phyloP scores from a whole-genome alignment of 1,140 invertebrate species.

The Trachymyrmex cornetzi region DNA sequence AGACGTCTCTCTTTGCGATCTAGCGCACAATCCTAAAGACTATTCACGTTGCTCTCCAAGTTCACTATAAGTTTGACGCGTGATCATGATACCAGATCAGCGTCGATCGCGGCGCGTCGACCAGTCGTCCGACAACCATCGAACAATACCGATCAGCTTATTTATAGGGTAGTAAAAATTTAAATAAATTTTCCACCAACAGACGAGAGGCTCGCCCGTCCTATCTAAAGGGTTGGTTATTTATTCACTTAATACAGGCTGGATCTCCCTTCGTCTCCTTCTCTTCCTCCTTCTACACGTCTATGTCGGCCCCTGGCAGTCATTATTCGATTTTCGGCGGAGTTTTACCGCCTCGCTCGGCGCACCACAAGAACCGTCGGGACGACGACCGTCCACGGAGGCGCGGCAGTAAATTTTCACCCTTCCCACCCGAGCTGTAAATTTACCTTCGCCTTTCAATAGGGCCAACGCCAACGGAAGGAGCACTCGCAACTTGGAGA shows the following conservation, averaged over 20 bases:
- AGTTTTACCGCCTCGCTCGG: conserved; percentile 68
- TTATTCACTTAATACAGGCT: conserved; percentile 78
- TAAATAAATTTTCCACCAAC: conserved; percentile 77
- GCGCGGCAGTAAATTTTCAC: conserved; percentile 82
- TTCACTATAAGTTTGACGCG: conserved; percentile 35
- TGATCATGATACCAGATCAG: conserved; percentile 28
- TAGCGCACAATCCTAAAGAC: neutral
- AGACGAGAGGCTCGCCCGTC: conserved; percentile 26
- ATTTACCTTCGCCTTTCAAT: conserved; percentile 81
- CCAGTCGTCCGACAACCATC: conserved; percentile 57
- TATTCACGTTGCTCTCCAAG: neutral
- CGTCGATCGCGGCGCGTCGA: conserved; percentile 37
- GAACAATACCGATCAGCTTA: conserved; percentile 72
- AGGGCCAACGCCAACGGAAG: conserved; percentile 67
- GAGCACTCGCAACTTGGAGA: conserved; percentile 26
- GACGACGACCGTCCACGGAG: conserved; percentile 63
- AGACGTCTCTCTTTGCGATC: conserved; percentile 24
- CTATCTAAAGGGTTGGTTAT: conserved; percentile 70
- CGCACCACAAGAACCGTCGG: conserved; percentile 29
- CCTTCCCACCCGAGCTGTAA: conserved; percentile 79
- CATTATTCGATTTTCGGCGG: conserved; percentile 77
- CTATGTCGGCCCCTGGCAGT: conserved; percentile 33
- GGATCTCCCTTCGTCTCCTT: neutral
- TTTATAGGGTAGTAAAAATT: conserved; percentile 81
- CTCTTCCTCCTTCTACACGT: neutral